Base-by-base conservation (phyloP, 1,140 invertebrate species). In the Habropoda laboriosa region DNA sequence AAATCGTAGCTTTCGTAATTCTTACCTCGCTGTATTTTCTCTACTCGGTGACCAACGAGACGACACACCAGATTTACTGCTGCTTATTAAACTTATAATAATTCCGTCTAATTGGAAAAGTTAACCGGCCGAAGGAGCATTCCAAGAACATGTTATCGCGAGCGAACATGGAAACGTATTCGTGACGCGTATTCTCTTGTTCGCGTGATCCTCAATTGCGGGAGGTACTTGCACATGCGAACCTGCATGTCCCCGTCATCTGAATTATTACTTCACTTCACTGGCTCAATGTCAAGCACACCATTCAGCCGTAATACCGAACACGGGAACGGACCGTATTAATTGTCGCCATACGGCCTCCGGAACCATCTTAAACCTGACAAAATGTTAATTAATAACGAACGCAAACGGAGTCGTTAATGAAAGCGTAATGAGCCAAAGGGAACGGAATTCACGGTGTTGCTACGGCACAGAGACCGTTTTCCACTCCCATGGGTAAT, bases 311-410 rank as follows among this genome's bases (percentile, higher is more conserved):
- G 38, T 40, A 70, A 77, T 70, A 32, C 35, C 16, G 53, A 10
- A 30, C 16, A 16, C 7, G 47, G 4, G 38, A 35, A n/a, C n/a
- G 40, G 16, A 12, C 12, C 40, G 30, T 27, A 32, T 77, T 47
- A 70, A 70, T 70, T 13, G 66, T 38, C 40, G 4, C 16, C 24
- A 13, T 18, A 49, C 21, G 21, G 21, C 1, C 30, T 21, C n/a
- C 2, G n/a, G 53, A n/a, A n/a, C 32, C 64, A 24, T 45, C 73
- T 75, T 67, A 18, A 75, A 24, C 21, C 66, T 70, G 53, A 58
- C 64, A 58, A 49, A 77, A 58, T 47, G 74, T 70, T 77, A 70
- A 77, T 77, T 58, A 76, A 77, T 51, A 21, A 68, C 58, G 40
- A 68, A 38, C 51, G n/a, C 18, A 18, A 8, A 7, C 53, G 16